These are phyloP conservation scores for Nemurella pictetii DNA, from an alignment of 2,888 invertebrate genomes.

Conservation along the genomic window DNA sequence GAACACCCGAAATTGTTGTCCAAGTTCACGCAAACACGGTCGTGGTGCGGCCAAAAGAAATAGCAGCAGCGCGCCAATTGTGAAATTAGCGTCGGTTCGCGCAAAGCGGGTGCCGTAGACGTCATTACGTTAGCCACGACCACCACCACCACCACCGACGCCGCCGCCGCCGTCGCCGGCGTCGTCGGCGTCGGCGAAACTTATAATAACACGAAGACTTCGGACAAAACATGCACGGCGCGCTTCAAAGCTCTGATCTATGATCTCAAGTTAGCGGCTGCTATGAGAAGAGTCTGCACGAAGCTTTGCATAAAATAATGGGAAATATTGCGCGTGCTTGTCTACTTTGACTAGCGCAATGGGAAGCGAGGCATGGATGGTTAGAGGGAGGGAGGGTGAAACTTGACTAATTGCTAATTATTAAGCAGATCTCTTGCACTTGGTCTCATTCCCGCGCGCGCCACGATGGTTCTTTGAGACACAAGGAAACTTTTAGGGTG, in stretches of 20 bases:
- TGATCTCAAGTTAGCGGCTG: background rate
- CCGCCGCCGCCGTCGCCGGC: no score
- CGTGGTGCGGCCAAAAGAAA: background rate
- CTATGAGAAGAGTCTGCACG: no score
- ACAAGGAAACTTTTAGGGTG: background rate
- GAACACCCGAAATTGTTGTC: background rate
- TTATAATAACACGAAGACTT: background rate
- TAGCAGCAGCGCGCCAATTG: background rate
- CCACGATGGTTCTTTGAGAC: background rate
- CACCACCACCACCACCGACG: no score
- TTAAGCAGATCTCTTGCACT: background rate
- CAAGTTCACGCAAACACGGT: background rate
- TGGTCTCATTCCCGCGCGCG: background rate
- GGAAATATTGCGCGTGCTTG: no score
- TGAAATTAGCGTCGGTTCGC: background rate
- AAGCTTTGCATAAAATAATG: no score
- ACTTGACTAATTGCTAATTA: background rate
- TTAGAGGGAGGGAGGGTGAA: background rate
- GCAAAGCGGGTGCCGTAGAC: background rate
- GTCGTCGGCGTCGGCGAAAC: background rate
- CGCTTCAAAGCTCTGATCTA: background rate
- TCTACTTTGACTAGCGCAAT: background rate
- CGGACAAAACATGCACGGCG: background rate
- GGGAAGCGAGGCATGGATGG: no score
- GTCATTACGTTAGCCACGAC: no score